These are phyloP conservation scores for Upupa epops DNA, from an alignment of 2,113 vertebrate species.

Conservation along the genomic window DNA sequence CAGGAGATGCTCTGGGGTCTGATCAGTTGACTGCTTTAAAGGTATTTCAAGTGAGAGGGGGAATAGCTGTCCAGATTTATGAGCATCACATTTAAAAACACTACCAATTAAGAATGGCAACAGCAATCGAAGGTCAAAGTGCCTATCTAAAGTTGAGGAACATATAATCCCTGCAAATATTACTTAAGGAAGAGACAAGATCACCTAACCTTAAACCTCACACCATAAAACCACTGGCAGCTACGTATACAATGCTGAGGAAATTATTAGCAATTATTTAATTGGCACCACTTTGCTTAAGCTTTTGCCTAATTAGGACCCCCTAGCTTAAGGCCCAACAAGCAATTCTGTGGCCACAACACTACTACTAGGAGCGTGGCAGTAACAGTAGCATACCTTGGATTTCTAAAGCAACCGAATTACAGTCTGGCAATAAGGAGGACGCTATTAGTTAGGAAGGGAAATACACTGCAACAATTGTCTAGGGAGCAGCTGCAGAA, in stretches of 20 bases:
- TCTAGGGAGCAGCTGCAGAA: conserved; percentile 1
- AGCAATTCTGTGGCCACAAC: not conserved
- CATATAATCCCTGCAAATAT: not conserved
- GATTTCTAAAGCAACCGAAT: not conserved
- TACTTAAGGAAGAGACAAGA: not conserved
- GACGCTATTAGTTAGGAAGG: not conserved
- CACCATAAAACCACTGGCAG: not conserved
- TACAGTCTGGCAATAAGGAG: not conserved
- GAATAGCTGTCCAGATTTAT: not conserved
- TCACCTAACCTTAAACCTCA: not conserved
- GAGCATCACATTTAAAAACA: not conserved
- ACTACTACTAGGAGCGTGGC: not conserved
- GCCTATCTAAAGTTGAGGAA: not conserved
- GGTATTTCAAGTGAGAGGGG: not conserved
- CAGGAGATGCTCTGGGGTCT: not conserved
- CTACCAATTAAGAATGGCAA: not conserved
- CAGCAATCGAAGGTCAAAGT: not conserved
- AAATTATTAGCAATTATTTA: not conserved
- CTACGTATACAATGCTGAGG: not conserved
- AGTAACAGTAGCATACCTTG: not conserved
- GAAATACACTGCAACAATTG: conserved; percentile 7
- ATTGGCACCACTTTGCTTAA: not conserved
- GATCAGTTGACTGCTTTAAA: not conserved
- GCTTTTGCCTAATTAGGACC: not conserved
- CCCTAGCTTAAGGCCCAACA: not conserved